Evolutionary conservation across 1,140 invertebrate genomes (phyloP).

Genomic region (Brachionus asplanchnoidis): DNA sequence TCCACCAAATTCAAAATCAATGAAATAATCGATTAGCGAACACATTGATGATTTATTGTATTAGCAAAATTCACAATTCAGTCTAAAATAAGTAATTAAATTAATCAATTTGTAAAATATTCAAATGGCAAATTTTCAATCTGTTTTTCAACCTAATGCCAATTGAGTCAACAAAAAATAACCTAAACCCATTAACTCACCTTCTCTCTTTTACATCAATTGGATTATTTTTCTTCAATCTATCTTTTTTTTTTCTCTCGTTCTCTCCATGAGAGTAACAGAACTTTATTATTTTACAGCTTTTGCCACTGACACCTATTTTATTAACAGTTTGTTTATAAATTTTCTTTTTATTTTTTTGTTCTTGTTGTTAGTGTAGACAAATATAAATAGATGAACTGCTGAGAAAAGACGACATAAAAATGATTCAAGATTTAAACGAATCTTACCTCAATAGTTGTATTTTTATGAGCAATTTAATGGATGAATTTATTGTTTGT

Average conservation of each 20-base stretch:
- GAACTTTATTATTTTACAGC: slow-evolving; percentile 39
- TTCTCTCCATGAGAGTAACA: background rate
- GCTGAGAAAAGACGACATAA: background rate
- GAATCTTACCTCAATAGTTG: too few relatives aligned
- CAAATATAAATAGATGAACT: slow-evolving; percentile 21
- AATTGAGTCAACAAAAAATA: background rate
- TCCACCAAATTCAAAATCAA: background rate
- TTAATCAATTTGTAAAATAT: background rate
- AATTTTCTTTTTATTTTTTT: background rate
- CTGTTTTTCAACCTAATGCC: background rate
- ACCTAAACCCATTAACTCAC: background rate
- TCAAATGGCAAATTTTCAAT: background rate
- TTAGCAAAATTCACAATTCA: background rate
- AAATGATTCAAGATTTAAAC: too few relatives aligned
- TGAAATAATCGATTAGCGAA: background rate
- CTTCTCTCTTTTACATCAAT: slow-evolving; percentile 6
- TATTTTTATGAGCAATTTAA: too few relatives aligned
- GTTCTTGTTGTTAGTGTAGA: background rate
- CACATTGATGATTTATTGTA: background rate
- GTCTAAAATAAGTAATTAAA: background rate
- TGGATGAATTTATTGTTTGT: too few relatives aligned
- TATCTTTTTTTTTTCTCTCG: background rate
- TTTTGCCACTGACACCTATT: background rate
- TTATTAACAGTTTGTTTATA: slow-evolving; percentile 37
- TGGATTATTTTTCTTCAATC: background rate